phyloP scores from a whole-genome alignment of 2,113 vertebrate species.

The Poecile atricapillus region DNA sequence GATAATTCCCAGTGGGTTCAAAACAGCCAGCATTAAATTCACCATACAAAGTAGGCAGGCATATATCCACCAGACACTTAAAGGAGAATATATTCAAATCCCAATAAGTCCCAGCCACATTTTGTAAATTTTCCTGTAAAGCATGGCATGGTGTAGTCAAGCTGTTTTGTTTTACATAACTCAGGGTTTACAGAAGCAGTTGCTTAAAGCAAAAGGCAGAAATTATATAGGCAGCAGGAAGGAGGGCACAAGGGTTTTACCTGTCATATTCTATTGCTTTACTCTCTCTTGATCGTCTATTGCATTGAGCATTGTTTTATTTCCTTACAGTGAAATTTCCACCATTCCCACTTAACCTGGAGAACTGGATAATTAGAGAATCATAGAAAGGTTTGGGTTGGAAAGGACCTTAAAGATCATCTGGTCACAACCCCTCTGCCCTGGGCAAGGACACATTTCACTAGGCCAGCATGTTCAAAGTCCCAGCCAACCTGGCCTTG shows the following conservation, averaged over 20 bases:
- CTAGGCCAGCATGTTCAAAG: neutral
- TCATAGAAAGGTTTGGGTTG: neutral
- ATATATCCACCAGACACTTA: neutral
- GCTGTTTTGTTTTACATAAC: neutral
- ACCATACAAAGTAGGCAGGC: neutral
- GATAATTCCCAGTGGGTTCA: neutral
- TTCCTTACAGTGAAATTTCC: neutral
- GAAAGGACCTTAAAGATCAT: neutral
- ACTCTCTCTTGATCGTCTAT: neutral
- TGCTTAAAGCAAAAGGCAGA: neutral
- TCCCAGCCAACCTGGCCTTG: neutral
- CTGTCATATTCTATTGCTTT: neutral
- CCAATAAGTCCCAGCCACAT: neutral
- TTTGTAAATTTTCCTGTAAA: neutral
- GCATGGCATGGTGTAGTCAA: neutral
- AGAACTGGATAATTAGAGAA: neutral
- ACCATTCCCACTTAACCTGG: neutral
- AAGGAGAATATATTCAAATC: neutral
- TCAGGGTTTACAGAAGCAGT: neutral
- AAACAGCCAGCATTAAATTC: neutral
- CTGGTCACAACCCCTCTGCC: neutral
- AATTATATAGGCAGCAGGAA: neutral
- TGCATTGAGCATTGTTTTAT: neutral
- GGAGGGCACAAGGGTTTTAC: neutral
- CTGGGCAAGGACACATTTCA: neutral